A percentile compares a stretch with the other conserved stretches of the same genome.
phyloP scores from a whole-genome alignment of 2,113 vertebrate genomes.

The Myocastor coypus region DNA sequence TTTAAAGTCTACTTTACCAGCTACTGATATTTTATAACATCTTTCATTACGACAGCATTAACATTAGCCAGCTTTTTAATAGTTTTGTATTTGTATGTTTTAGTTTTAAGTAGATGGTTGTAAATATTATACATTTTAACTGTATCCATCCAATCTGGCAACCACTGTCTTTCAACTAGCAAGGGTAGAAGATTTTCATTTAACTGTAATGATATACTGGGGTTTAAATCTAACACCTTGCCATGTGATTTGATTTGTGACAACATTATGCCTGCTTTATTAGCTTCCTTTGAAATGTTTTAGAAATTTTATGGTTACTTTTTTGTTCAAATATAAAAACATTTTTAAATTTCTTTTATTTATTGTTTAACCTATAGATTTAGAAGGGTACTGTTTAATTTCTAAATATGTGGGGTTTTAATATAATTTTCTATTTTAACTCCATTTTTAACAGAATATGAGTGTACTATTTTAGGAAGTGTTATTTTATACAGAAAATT shows the following conservation, averaged over 20 bases:
- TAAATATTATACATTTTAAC: neutral
- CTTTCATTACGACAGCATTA: neutral
- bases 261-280: neutral
- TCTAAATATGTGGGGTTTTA: neutral
- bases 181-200: neutral
- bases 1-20: neutral
- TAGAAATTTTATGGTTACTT: neutral
- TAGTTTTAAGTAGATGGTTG: neutral
- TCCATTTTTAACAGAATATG: neutral
- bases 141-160: neutral
- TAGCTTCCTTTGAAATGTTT: neutral
- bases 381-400: neutral
- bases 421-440: neutral
- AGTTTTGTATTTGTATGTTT: neutral
- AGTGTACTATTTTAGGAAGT: neutral
- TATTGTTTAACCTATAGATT: neutral
- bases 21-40: neutral
- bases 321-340: neutral
- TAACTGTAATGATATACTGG: neutral
- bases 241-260: neutral
- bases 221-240: neutral
- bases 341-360: neutral
- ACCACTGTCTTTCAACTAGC: neutral
- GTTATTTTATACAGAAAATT: neutral
- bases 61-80: neutral